Conservation (phyloP, 2,113 vertebrate genomes). For the Eurystomus gularis region DNA sequence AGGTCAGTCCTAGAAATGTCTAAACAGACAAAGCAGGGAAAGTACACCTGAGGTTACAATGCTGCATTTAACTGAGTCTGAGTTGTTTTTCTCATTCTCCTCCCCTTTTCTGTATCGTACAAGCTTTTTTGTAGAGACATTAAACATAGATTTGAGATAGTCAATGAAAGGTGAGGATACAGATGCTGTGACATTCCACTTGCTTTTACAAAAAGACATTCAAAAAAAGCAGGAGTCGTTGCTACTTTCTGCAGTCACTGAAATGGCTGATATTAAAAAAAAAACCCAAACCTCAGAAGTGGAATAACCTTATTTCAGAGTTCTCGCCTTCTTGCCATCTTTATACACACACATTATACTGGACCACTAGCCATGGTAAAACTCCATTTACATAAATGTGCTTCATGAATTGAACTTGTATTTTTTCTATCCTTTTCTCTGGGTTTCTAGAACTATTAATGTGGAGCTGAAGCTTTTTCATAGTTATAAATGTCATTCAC, state of each 20-base stretch:
- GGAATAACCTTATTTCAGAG: background rate
- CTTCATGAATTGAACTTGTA: background rate
- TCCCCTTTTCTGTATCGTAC: background rate
- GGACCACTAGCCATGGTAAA: background rate
- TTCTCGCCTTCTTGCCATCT: background rate
- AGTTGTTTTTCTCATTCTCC: background rate
- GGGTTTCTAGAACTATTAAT: background rate
- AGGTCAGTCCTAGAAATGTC: background rate
- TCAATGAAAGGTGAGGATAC: background rate
- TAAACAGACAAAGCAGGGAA: background rate
- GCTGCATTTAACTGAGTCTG: background rate
- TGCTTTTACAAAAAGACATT: background rate
- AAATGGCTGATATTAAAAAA: background rate
- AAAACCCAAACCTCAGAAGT: background rate
- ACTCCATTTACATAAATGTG: background rate
- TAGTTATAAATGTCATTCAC: slow-evolving; percentile 42
- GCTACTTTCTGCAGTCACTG: background rate
- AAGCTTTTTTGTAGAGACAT: background rate
- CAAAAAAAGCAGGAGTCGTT: background rate
- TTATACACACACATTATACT: background rate
- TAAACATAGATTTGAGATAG: background rate
- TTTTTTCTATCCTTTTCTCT: slow-evolving; percentile 6
- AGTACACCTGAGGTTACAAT: background rate
- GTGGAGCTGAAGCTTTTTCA: slow-evolving; percentile 25
- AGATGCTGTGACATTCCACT: background rate